Conservation (phyloP, 2,888 invertebrate genomes). For the Hypena proboscidalis region DNA sequence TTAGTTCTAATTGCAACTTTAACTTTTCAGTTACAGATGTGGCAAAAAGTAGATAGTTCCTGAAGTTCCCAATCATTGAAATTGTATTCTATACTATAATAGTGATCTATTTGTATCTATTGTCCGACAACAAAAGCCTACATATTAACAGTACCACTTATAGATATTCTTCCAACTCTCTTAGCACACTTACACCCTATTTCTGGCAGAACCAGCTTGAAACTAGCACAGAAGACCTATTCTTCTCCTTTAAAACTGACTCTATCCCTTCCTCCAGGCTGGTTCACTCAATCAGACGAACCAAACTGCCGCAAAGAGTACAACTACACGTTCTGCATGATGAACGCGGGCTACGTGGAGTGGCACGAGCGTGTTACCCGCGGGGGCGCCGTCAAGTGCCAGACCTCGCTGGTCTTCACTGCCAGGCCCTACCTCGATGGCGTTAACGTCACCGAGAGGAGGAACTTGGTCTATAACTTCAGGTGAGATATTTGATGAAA, state of each 20-base stretch:
- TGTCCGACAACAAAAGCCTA: too few relatives aligned
- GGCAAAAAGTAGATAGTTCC: too few relatives aligned
- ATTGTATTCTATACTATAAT: too few relatives aligned
- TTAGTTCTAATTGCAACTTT: too few relatives aligned
- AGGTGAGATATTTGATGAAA: constrained; percentile 57
- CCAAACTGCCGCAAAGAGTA: constrained; percentile 92
- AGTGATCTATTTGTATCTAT: too few relatives aligned
- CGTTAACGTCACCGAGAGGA: constrained; percentile 94
- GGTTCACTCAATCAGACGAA: constrained; percentile 94
- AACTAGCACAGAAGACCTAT: background rate
- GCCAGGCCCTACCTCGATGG: constrained; percentile 92
- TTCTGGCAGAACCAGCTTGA: too few relatives aligned
- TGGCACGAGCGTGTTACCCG: constrained; percentile 93
- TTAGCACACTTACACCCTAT: too few relatives aligned
- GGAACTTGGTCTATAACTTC: constrained; percentile 95
- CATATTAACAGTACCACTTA: too few relatives aligned
- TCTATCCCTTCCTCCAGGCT: constrained; percentile 78
- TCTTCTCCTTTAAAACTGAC: background rate
- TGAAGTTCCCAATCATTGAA: too few relatives aligned
- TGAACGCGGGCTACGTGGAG: constrained; percentile 90
- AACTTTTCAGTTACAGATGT: too few relatives aligned
- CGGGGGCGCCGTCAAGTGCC: constrained; percentile 82
- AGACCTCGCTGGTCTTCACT: constrained; percentile 91
- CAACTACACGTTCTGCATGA: constrained; percentile 89
- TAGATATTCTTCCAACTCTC: too few relatives aligned